Conservation (phyloP, 2,888 invertebrate species). For the Heliconius sara region DNA sequence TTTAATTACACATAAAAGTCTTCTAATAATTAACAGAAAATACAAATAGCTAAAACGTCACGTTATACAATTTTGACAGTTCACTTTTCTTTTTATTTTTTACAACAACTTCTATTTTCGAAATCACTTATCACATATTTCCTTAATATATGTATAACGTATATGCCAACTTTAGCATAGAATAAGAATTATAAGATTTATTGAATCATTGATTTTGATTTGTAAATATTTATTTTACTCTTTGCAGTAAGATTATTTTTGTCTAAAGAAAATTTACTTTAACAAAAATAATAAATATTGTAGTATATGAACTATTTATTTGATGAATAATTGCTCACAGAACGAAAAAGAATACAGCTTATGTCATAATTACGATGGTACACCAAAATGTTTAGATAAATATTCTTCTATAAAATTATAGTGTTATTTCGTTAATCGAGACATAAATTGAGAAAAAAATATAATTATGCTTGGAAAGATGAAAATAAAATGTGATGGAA, state of each 20-base stretch:
- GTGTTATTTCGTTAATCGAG: constrained; percentile 11
- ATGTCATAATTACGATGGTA: constrained; percentile 25
- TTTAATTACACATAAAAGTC: constrained; percentile 62
- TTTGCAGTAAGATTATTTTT: background rate
- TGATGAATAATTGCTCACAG: constrained; percentile 8
- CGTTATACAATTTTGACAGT: constrained; percentile 74
- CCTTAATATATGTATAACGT: background rate
- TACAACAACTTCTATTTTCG: constrained; percentile 65
- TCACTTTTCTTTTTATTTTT: constrained; percentile 63
- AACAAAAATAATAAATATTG: background rate
- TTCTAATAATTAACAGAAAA: constrained; percentile 64
- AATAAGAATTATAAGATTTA: background rate
- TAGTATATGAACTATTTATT: constrained; percentile 9
- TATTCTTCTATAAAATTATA: constrained; percentile 36
- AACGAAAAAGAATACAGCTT: constrained; percentile 34
- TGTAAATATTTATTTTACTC: background rate
- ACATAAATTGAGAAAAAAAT: constrained; percentile 12
- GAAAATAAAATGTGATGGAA: constrained; percentile 81
- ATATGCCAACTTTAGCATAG: constrained; percentile 12
- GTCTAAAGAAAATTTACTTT: background rate
- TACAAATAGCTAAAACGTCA: constrained; percentile 70
- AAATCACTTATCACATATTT: constrained; percentile 43
- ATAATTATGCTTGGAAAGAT: constrained; percentile 74
- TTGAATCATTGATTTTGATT: background rate
- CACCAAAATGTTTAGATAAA: constrained; percentile 29